These are phyloP conservation scores for Echinops telfairi DNA, from an alignment of 2,113 vertebrate genomes.

Conservation along the genomic window DNA sequence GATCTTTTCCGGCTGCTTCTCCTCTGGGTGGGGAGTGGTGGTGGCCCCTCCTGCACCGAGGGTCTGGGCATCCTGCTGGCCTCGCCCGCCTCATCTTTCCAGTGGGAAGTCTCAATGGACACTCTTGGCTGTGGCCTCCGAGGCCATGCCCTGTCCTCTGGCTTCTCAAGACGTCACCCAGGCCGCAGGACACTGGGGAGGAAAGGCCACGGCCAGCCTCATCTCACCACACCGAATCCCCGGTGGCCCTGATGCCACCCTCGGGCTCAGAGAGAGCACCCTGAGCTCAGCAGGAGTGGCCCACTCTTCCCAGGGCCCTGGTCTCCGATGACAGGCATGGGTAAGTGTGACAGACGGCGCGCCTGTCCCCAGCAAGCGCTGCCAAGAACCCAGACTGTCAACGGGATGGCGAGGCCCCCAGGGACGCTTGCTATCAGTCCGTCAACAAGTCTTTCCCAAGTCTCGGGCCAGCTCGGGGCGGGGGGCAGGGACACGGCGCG, in stretches of 20 bases:
- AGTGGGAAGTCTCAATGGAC: neutral
- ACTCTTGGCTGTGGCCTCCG: neutral
- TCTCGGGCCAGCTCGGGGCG: rapidly evolving
- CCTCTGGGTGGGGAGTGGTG: too few species aligned
- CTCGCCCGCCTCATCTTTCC: neutral
- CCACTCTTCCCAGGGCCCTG: rapidly evolving
- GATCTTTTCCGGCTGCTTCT: too few species aligned
- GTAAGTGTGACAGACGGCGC: neutral
- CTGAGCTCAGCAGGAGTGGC: neutral
- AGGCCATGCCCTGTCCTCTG: neutral
- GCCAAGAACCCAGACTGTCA: neutral
- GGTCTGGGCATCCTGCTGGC: too few species aligned
- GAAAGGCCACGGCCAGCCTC: too few species aligned
- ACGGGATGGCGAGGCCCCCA: rapidly evolving
- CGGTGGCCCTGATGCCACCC: neutral
- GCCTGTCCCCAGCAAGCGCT: neutral
- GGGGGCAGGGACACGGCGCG: neutral
- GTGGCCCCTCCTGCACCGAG: too few species aligned
- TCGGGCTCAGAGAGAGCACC: neutral
- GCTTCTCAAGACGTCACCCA: neutral
- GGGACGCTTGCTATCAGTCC: neutral
- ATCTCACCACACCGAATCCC: too few species aligned
- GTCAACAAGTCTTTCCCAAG: neutral
- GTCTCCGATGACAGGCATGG: neutral
- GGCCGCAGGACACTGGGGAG: too few species aligned